These are phyloP conservation scores for Mizuhopecten yessoensis DNA, from an alignment of 1,140 invertebrate genomes.

Conservation along the genomic window DNA sequence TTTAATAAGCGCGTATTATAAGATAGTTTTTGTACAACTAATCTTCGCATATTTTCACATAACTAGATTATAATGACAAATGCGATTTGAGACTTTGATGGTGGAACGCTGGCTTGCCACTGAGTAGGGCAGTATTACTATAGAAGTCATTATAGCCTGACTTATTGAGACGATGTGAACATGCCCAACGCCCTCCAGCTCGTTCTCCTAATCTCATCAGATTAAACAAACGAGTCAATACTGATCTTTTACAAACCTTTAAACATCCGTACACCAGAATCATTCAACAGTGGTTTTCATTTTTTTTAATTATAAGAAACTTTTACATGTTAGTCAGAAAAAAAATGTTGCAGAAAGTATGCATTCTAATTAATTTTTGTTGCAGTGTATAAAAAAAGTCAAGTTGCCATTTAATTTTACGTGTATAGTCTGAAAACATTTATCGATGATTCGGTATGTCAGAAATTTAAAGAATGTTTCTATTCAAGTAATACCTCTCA, in stretches of 20 bases:
- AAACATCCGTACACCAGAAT: background rate
- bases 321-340: background rate
- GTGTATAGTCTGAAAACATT: background rate
- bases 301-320: background rate
- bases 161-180: background rate
- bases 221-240: background rate
- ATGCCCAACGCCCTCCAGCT: background rate
- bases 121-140: background rate
- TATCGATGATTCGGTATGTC: background rate
- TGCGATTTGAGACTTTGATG: background rate
- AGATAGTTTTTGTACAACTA: background rate
- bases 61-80: slow-evolving; percentile 29
- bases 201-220: background rate
- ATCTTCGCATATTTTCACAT: slow-evolving; percentile 19
- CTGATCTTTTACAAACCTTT: background rate
- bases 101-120: background rate
- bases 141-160: background rate
- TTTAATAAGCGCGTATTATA: background rate
- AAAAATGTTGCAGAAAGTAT: background rate
- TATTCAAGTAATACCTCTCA: slow-evolving; percentile 1
- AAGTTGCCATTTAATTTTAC: background rate
- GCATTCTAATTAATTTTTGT: background rate
- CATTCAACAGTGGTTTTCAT: background rate
- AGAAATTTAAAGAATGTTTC: background rate
- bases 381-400: background rate